Percentiles rank a stretch among this genome's conserved stretches.
Evolutionary conservation across 2,888 invertebrate genomes (phyloP).

Genomic region (Sicus ferrugineus): DNA sequence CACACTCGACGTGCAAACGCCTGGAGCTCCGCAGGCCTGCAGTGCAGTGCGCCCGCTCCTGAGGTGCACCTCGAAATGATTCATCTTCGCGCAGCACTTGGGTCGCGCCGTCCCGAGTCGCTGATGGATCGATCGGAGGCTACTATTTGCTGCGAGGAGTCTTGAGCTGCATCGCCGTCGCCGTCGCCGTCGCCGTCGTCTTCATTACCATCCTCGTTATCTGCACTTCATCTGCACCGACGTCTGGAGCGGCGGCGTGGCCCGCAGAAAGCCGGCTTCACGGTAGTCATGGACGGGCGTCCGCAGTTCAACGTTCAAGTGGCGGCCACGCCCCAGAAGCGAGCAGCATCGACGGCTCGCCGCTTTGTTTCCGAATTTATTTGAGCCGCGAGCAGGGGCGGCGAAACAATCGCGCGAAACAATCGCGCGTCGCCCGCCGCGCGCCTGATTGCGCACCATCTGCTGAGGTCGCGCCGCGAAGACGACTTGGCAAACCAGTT

Average conservation of each 20-base stretch:
- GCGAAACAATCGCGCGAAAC: neutral
- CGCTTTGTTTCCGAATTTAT: constrained; percentile 26
- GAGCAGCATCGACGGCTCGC: constrained; percentile 25
- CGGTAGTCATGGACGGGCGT: constrained; percentile 63
- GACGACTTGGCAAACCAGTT: constrained; percentile 32
- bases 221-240: too few species aligned
- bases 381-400: constrained; percentile 16
- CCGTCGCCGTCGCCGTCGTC: neutral
- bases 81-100: too few species aligned
- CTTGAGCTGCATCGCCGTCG: neutral
- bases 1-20: too few species aligned
- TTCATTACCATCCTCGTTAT: constrained; percentile 3
- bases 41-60: neutral
- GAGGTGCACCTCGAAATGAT: too few species aligned
- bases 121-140: neutral
- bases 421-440: neutral
- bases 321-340: constrained; percentile 62
- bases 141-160: neutral
- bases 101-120: too few species aligned
- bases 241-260: neutral
- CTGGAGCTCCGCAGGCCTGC: neutral
- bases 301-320: constrained; percentile 64
- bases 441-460: neutral
- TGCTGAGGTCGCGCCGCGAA: constrained; percentile 10
- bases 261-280: constrained; percentile 36